These are phyloP conservation scores for Champsocephalus gunnari DNA, from an alignment of 2,797 vertebrate genomes.

Conservation along the genomic window DNA sequence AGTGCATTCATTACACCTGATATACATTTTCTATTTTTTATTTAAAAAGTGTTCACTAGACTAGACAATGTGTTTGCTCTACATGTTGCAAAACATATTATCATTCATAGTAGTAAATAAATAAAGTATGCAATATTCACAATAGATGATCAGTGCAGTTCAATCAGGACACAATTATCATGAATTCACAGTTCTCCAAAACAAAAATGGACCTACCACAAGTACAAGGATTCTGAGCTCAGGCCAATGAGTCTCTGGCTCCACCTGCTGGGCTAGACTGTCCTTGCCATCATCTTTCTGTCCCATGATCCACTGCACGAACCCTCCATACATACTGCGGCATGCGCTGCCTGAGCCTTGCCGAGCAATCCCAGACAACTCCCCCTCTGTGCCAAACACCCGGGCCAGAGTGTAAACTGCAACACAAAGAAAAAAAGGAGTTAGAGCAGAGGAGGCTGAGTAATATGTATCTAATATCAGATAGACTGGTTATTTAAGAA, in stretches of 20 bases:
- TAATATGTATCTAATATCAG: neutral
- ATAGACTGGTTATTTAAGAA: neutral
- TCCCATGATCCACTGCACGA: constrained; percentile 95
- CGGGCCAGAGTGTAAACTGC: constrained; percentile 90
- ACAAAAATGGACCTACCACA: constrained; percentile 87
- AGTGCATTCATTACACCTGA: neutral
- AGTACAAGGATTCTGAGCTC: constrained; percentile 91
- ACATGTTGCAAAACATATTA: neutral
- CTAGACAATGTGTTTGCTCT: neutral
- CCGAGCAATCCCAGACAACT: constrained; percentile 92
- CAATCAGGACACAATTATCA: too few species aligned
- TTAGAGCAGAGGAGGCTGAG: neutral
- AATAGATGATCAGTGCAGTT: neutral
- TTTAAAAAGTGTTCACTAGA: neutral
- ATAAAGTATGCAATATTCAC: neutral
- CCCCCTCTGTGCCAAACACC: constrained; percentile 89
- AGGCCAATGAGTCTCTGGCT: constrained; percentile 92
- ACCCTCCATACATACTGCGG: constrained; percentile 93
- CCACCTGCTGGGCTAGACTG: constrained; percentile 92
- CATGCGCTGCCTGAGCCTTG: constrained; percentile 96
- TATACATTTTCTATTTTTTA: neutral
- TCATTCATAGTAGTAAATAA: too few species aligned
- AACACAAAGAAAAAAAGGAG: neutral
- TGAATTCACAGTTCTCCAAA: neutral
- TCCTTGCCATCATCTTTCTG: constrained; percentile 89